These are phyloP conservation scores for Heliconius erato DNA, from an alignment of 2,888 invertebrate genomes.

Conservation along the genomic window DNA sequence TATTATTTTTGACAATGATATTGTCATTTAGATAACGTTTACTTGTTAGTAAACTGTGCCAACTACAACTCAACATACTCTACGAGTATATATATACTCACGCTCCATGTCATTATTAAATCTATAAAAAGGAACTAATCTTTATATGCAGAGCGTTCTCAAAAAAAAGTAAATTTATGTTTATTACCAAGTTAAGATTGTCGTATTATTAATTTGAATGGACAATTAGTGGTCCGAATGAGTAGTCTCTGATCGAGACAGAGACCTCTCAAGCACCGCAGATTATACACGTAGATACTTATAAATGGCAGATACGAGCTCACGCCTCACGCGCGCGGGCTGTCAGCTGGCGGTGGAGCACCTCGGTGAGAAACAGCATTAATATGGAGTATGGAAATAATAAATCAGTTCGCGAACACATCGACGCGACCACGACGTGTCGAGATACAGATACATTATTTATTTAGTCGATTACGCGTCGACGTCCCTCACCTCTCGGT, in stretches of 20 bases:
- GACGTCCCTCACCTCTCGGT: constrained; percentile 35
- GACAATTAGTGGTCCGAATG: constrained; percentile 41
- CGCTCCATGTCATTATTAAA: constrained; percentile 9
- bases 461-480: constrained; percentile 46
- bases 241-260: constrained; percentile 40
- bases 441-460: constrained; percentile 40
- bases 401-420: constrained; percentile 51
- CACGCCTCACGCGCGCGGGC: constrained; percentile 29
- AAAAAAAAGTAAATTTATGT: background rate
- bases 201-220: constrained; percentile 22
- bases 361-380: constrained; percentile 46
- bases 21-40: constrained; percentile 4
- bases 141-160: background rate
- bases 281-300: constrained; percentile 12
- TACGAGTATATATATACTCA: background rate
- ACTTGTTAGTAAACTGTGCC: background rate
- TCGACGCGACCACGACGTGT: constrained; percentile 39
- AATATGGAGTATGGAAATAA: constrained; percentile 52
- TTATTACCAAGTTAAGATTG: background rate
- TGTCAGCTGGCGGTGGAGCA: background rate
- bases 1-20: constrained; percentile 26
- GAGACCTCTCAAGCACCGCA: constrained; percentile 36
- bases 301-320: background rate
- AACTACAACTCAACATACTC: background rate
- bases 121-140: background rate